Evolutionary conservation across 2,888 invertebrate genomes (phyloP).

Genomic region (Archips xylosteana): DNA sequence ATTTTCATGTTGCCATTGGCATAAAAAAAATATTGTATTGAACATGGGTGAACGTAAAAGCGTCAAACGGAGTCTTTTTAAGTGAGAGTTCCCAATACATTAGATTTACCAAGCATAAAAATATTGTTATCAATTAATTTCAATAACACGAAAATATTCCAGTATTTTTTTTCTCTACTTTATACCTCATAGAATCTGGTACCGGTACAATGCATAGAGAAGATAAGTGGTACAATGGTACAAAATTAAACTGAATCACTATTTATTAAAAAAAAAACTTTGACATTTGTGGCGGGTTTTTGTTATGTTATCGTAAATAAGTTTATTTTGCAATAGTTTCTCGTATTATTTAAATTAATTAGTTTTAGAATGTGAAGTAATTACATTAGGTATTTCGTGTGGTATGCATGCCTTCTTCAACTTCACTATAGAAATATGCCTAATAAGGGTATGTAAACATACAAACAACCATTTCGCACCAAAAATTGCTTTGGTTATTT

Average conservation of each 20-base stretch:
- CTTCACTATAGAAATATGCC: conserved; percentile 51
- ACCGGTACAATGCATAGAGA: neutral
- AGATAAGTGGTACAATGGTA: neutral
- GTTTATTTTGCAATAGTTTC: conserved; percentile 21
- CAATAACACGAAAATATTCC: too few species aligned
- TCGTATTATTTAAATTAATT: neutral
- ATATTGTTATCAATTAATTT: too few species aligned
- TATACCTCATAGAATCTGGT: neutral
- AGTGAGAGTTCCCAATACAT: too few species aligned
- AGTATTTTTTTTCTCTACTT: neutral
- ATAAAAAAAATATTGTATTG: neutral
- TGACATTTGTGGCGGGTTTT: conserved; percentile 32
- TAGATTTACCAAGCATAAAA: too few species aligned
- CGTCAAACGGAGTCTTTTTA: neutral
- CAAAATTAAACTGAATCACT: neutral
- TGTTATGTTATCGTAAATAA: conserved; percentile 25
- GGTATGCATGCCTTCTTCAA: neutral
- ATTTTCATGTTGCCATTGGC: conserved; percentile 11
- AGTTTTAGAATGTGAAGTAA: conserved; percentile 16
- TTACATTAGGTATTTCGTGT: neutral
- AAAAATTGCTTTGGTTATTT: conserved; percentile 2
- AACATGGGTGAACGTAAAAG: too few species aligned
- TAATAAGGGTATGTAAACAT: conserved; percentile 55
- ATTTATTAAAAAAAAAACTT: conserved; percentile 7
- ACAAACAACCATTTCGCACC: neutral